These are phyloP conservation scores for Piliocolobus tephrosceles DNA, from an alignment of 2,113 vertebrate species.

Conservation along the genomic window DNA sequence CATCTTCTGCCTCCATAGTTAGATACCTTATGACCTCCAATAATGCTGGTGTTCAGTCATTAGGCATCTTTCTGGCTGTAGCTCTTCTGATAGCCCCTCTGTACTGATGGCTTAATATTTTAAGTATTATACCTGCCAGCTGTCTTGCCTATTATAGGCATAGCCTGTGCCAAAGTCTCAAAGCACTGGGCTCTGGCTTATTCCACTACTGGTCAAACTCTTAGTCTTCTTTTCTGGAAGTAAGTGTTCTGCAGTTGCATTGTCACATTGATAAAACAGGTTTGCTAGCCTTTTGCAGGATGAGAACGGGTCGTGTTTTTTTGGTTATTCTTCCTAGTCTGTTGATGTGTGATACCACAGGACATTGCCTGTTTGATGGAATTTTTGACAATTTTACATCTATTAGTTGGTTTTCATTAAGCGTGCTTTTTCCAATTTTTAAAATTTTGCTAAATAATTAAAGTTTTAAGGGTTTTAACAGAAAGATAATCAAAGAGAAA, in stretches of 20 bases:
- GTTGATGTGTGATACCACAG: neutral
- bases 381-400: neutral
- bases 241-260: neutral
- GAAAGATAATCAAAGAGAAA: neutral
- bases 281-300: neutral
- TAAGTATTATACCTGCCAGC: neutral
- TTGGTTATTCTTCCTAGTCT: neutral
- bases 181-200: neutral
- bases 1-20: neutral
- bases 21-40: neutral
- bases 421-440: neutral
- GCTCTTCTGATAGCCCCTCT: neutral
- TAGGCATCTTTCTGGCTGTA: neutral
- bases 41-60: neutral
- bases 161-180: neutral
- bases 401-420: neutral
- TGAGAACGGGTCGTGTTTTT: neutral
- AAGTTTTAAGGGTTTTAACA: slow-evolving; percentile 16
- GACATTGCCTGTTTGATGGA: neutral
- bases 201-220: neutral
- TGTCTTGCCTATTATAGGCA: neutral
- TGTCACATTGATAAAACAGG: neutral
- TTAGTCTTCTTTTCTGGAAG: neutral
- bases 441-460: neutral
- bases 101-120: neutral